Conservation (phyloP, 2,797 vertebrate species). For the Chaetodon trifasciatus region DNA sequence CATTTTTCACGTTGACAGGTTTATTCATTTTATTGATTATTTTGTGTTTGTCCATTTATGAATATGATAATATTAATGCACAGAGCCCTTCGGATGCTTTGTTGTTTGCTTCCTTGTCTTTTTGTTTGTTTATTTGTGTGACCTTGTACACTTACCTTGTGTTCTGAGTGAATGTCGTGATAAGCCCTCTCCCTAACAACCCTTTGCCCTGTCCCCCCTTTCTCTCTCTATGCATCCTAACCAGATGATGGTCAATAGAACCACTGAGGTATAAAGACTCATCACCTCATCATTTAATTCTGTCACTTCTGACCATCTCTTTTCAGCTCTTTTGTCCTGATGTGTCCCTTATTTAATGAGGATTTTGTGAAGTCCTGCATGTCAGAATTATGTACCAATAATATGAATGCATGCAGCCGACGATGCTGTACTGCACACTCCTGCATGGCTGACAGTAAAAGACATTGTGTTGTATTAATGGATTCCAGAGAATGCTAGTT, state of each 20-base stretch:
- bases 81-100: conserved; percentile 1
- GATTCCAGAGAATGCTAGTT: conserved; percentile 38
- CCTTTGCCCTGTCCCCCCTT: conserved; percentile 65
- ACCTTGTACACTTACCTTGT: conserved; percentile 45
- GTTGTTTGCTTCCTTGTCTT: conserved; percentile 35
- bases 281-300: conserved; percentile 39
- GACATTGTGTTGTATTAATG: conserved; percentile 29
- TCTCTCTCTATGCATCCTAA: conserved; percentile 84
- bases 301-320: conserved; percentile 56
- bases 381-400: conserved; percentile 45
- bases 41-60: background rate
- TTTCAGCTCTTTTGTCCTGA: conserved; percentile 50
- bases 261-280: conserved; percentile 94
- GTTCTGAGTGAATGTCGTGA: conserved; percentile 44
- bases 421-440: conserved; percentile 35
- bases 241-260: conserved; percentile 99
- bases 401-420: conserved; percentile 61
- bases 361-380: conserved; percentile 57
- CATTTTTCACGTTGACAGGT: conserved; percentile 9
- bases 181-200: conserved; percentile 65
- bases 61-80: conserved; percentile 13
- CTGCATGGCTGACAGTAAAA: conserved; percentile 74
- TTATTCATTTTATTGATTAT: conserved; percentile 10
- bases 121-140: conserved; percentile 30
- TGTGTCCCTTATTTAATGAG: conserved; percentile 18